phyloP scores from a whole-genome alignment of 1,140 invertebrate genomes.

The Apis laboriosa region DNA sequence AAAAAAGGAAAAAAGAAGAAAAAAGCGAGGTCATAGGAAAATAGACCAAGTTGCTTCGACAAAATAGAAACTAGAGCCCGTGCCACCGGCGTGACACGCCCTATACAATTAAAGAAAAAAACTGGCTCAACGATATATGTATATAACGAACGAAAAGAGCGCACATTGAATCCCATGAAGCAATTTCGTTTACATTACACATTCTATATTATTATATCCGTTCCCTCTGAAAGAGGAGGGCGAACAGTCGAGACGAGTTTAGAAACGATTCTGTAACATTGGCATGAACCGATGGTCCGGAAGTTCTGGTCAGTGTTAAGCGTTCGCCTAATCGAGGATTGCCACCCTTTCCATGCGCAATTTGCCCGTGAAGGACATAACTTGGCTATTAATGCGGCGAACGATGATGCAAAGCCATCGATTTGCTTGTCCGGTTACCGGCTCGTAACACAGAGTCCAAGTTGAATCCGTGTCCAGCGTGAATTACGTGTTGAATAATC shows the following conservation, averaged over 20 bases:
- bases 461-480: constrained; percentile 17
- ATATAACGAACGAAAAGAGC: not conserved
- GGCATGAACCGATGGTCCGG: not conserved
- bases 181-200: not conserved
- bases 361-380: constrained; percentile 33
- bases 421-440: constrained; percentile 37
- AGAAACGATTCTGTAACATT: not conserved
- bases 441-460: constrained; percentile 4
- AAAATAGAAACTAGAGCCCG: not conserved
- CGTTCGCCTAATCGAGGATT: constrained; percentile 7
- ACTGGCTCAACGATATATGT: not conserved
- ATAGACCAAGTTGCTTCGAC: not conserved
- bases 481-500: constrained; percentile 23
- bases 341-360: not conserved
- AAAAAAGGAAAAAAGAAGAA: not conserved
- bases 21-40: not conserved
- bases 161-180: not conserved
- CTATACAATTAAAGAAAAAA: not conserved
- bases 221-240: not conserved
- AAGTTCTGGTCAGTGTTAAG: constrained; percentile 8
- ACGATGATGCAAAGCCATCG: constrained; percentile 39
- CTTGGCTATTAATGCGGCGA: constrained; percentile 39
- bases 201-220: not conserved
- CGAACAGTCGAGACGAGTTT: not conserved
- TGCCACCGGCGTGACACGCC: not conserved